Evolutionary conservation across 2,888 invertebrate genomes (phyloP).

Genomic region (Acrobasis consociella): DNA sequence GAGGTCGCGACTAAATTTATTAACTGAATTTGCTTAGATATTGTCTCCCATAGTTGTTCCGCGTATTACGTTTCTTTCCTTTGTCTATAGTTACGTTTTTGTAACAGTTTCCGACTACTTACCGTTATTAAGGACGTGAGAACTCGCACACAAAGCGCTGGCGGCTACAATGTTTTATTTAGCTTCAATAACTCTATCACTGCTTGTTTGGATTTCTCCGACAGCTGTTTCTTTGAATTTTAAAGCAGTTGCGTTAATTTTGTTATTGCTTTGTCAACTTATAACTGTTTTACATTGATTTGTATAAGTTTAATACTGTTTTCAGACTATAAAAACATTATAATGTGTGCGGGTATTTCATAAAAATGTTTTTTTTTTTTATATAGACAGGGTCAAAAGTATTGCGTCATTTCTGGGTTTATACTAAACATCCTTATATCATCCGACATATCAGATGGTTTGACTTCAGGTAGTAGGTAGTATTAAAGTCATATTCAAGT

Average conservation of each 20-base stretch:
- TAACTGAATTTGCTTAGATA: constrained; percentile 46
- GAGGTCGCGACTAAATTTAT: constrained; percentile 25
- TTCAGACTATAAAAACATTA: no score
- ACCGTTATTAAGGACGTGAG: constrained; percentile 78
- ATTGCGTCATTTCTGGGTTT: no score
- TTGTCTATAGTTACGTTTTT: constrained; percentile 75
- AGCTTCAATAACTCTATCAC: constrained; percentile 47
- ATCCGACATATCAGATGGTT: no score
- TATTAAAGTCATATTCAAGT: no score
- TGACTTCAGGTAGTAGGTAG: no score
- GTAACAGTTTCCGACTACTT: constrained; percentile 74
- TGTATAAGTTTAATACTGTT: no score
- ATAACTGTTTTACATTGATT: no score
- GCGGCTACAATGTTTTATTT: constrained; percentile 61
- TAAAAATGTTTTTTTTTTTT: no score
- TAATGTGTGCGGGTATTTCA: no score
- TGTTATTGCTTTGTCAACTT: no score
- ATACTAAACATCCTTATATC: no score
- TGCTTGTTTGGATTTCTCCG: constrained; percentile 52
- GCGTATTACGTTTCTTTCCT: constrained; percentile 71
- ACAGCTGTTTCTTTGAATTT: constrained; percentile 34
- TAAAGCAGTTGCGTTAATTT: not conserved
- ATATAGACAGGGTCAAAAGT: no score
- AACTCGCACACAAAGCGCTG: constrained; percentile 53
- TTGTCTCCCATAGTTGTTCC: constrained; percentile 61